Base-by-base conservation (phyloP, 2,797 vertebrate species). In the Octomys mimax region DNA sequence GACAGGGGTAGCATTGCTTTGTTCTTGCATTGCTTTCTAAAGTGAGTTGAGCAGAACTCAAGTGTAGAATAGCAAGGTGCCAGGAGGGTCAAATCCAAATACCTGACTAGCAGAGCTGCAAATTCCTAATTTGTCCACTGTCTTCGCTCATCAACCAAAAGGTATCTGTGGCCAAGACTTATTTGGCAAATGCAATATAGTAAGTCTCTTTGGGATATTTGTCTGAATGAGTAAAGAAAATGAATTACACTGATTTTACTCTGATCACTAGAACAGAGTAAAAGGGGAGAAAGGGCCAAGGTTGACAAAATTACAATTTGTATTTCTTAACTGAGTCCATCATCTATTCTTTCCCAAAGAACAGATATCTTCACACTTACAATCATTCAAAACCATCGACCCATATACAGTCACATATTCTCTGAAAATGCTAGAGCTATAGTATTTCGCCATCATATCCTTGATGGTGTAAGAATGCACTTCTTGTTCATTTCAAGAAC, bases 181-280 rank as follows among this genome's bases (percentile, higher is more conserved):
- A 11, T 68, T 49, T 84, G 78, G n/a, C 16, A n/a, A 59, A 36
- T 90, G 19, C 80, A 86, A 33, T 73, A 28, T 39, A 81, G 66
- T 70, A 73, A 77, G 39, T 84, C 59, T 95, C 33, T 8, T 19
- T 94, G 78, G 21, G 6, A 33, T 39, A 39, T 78, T 46, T 95
- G 13, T 79, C 91, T 94, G 61, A 36, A 42, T 92, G 91, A 84
- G 84, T 57, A 85, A 94, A 84, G n/a, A 91, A 28, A 83, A 85
- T 6, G 4, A 95, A 28, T 80, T 91, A 22, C 70, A n/a, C 5
- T 86, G 26, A 62, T 57, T 68, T 82, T 87, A 57, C n/a, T n/a
- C n/a, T 78, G 12, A 81, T 82, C 36, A 64, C 31, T 26, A 57
- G 46, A 85, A 70, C 10, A 87, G 52, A 88, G 26, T 3, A 49